Percentiles rank a stretch among this genome's conserved stretches.
Conservation (phyloP, 2,797 vertebrate species). For the Harpagifer antarcticus region DNA sequence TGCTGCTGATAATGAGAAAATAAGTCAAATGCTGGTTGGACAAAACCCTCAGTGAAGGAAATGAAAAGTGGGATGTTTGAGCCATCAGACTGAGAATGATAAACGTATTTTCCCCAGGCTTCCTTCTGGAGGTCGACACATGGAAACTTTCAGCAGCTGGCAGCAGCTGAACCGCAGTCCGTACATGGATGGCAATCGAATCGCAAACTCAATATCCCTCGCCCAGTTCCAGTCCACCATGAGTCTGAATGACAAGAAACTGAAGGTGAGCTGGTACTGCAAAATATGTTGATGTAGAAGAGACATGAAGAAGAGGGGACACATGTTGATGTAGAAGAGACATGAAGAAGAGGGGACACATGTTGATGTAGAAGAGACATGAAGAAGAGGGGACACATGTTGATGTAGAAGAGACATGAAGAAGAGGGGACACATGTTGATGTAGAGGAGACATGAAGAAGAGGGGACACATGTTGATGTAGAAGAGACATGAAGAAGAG, state of each 20-base stretch:
- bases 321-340: too few relatives aligned
- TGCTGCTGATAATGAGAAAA: background rate
- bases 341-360: too few relatives aligned
- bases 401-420: too few relatives aligned
- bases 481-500: too few relatives aligned
- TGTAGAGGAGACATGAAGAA: too few relatives aligned
- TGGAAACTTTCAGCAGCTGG: slow-evolving; percentile 66
- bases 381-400: too few relatives aligned
- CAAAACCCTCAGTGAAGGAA: background rate
- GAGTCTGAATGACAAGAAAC: slow-evolving; percentile 78
- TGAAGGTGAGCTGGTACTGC: slow-evolving; percentile 63
- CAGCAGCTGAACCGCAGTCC: slow-evolving; percentile 73
- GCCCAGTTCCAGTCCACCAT: slow-evolving; percentile 67
- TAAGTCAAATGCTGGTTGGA: background rate
- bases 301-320: too few relatives aligned
- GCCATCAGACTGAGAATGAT: slow-evolving; percentile 30
- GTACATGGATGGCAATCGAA: slow-evolving; percentile 62
- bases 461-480: too few relatives aligned
- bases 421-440: too few relatives aligned
- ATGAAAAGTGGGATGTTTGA: slow-evolving; percentile 7
- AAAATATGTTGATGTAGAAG: too few relatives aligned
- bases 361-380: too few relatives aligned
- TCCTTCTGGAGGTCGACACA: slow-evolving; percentile 53
- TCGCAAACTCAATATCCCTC: slow-evolving; percentile 52
- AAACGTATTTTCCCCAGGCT: slow-evolving; percentile 55